Evolutionary conservation across 2,113 vertebrate genomes (phyloP).

Genomic region (Dendrocopos noguchii): DNA sequence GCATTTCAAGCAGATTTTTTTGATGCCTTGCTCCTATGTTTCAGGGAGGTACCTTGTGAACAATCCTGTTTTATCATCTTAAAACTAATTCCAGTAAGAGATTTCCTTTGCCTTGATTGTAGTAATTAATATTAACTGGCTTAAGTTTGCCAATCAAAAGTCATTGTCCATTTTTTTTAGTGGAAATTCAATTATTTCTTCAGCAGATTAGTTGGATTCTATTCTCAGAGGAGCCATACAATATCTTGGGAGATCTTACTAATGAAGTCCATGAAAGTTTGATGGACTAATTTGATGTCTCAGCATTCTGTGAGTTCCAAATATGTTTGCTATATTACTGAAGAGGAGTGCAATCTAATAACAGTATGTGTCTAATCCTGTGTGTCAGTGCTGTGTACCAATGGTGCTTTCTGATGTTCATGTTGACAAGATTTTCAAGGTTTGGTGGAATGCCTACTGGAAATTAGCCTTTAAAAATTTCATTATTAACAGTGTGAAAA

Average conservation of each 20-base stretch:
- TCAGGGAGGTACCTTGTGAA: background rate
- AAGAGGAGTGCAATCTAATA: background rate
- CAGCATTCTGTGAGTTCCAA: background rate
- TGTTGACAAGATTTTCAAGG: background rate
- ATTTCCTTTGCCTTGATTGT: background rate
- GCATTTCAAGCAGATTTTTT: background rate
- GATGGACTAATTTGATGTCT: background rate
- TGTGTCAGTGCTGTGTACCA: accelerated
- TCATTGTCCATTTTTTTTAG: background rate
- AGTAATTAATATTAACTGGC: background rate
- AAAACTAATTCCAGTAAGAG: background rate
- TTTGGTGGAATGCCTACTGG: background rate
- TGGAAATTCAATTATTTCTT: background rate
- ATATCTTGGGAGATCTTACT: background rate
- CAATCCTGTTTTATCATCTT: background rate
- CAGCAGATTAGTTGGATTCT: background rate
- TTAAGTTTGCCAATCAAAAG: background rate
- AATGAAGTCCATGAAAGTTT: background rate
- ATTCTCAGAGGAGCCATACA: background rate
- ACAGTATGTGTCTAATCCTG: background rate
- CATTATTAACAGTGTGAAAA: background rate
- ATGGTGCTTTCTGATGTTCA: background rate
- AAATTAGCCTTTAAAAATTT: background rate
- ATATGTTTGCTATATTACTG: background rate
- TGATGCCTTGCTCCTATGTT: background rate